Evolutionary conservation across 2,888 invertebrate species (phyloP), one percentile per base, ranked within the genome.

Genomic region (Leptopilina syphax): DNA sequence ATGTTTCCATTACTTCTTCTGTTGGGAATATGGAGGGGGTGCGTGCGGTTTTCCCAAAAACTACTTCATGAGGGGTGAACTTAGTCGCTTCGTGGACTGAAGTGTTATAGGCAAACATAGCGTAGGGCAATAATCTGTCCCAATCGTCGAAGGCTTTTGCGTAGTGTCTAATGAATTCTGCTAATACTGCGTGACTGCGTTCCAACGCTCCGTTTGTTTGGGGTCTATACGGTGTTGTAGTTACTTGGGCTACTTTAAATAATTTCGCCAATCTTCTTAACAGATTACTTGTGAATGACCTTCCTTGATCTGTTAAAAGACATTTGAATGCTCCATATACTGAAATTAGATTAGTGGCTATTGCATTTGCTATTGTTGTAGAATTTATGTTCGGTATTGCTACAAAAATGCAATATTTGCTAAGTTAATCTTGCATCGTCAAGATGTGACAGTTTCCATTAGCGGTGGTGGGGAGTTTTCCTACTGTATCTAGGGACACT

Each of bases 291-390:
- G 79, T 27, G 65, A 86, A 84, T 24, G 82, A 81, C 13, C 79
- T 73, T 1, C 86, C 84, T 77, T 81, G 81, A 63, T 86, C 86
- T 0, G 84, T 84, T 2, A 63, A 2, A 5, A 63, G 10, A 18
- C 63, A 63, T 18, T n/a, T 18, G 10, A 9, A 9, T 3, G 63
- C 63, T 3, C 63, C 63, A n/a, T 63, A 63, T 7, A 63, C 12
- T n/a, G 18, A 18, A 18, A 18, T 18, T 18, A 18, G 18, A 0
- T 18, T 18, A 18, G 18, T 18, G 0, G 18, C 63, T n/a, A 63
- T 1, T 63, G 1, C 8, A 63, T 63, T 12, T 7, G 63, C 63
- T n/a, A 63, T 63, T 0, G 63, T 63, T 3, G 63, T 12, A 0
- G 18, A 9, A n/a, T 18, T 63, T 0, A 63, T 63, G 1, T 63